Evolutionary conservation across 2,797 vertebrate genomes (phyloP).

Genomic region (Enteromius viviparus): DNA sequence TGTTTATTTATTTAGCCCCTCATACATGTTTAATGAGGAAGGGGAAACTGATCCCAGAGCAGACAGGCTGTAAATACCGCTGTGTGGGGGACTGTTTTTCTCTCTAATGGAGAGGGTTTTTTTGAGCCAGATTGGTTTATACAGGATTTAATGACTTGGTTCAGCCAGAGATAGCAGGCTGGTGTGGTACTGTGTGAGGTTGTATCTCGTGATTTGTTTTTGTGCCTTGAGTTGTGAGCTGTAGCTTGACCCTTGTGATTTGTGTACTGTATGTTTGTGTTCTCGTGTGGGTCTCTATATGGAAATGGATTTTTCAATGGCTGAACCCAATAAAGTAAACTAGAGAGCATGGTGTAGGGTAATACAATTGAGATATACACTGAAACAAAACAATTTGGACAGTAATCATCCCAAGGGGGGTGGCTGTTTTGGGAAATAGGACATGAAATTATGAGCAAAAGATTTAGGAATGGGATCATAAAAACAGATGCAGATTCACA

Average conservation of each 20-base stretch:
- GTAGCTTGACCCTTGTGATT: conserved; percentile 20
- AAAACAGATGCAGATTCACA: neutral
- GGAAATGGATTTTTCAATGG: neutral
- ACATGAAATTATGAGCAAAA: neutral
- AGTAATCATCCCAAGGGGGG: neutral
- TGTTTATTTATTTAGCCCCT: conserved; percentile 61
- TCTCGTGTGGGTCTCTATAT: neutral
- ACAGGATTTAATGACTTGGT: conserved; percentile 58
- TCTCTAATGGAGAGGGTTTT: conserved; percentile 46
- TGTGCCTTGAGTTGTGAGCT: conserved; percentile 31
- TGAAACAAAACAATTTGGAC: neutral
- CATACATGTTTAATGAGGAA: conserved; percentile 61
- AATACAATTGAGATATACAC: neutral
- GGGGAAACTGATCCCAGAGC: conserved; percentile 54
- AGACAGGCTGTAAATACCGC: conserved; percentile 45
- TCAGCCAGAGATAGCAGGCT: conserved; percentile 47
- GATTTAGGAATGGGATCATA: neutral
- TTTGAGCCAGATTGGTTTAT: conserved; percentile 47
- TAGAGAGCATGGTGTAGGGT: neutral
- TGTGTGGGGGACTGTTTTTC: conserved; percentile 46
- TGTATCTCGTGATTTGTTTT: conserved; percentile 2
- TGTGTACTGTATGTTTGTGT: conserved; percentile 21
- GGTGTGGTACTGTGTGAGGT: neutral
- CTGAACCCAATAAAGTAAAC: neutral
- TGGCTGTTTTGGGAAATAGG: neutral